Conservation (phyloP, 2,797 vertebrate genomes). For the Myotis findleyi region DNA sequence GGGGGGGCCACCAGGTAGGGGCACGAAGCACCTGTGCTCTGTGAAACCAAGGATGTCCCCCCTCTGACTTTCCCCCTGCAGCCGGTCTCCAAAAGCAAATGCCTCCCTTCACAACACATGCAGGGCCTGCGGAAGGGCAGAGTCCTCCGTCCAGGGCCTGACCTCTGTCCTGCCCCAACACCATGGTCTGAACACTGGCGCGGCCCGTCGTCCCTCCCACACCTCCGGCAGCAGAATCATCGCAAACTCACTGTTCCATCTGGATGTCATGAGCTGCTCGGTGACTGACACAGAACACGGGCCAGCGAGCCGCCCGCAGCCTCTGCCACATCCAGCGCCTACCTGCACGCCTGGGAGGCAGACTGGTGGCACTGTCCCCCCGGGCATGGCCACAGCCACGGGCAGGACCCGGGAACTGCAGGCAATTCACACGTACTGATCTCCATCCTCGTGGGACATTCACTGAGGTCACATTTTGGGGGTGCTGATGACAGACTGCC, state of each 20-base stretch:
- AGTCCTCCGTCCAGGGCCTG: conserved; percentile 75
- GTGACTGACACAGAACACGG: conserved; percentile 83
- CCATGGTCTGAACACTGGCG: conserved; percentile 45
- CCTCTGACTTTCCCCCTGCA: conserved; percentile 39
- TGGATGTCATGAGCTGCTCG: conserved; percentile 85
- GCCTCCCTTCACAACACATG: conserved; percentile 52
- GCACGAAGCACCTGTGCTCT: not conserved
- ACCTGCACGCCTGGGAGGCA: conserved; percentile 81
- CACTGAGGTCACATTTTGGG: conserved; percentile 76
- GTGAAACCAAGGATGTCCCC: not conserved
- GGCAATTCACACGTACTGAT: conserved; percentile 71
- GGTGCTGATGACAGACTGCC: conserved; percentile 67
- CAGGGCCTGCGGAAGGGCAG: conserved; percentile 62
- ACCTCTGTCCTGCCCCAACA: conserved; percentile 40
- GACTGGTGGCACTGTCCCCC: conserved; percentile 78
- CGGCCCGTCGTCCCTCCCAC: conserved; percentile 37
- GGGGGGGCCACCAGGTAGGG: not conserved
- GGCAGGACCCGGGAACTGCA: conserved; percentile 62
- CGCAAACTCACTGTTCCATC: conserved; percentile 81
- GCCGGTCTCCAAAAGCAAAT: not conserved
- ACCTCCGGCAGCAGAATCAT: conserved; percentile 68
- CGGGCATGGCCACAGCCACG: conserved; percentile 74
- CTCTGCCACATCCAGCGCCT: conserved; percentile 79
- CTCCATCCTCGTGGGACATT: conserved; percentile 61
- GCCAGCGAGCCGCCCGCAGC: conserved; percentile 77